Evolutionary conservation across 2,797 vertebrate species (phyloP), one percentile per base, ranked within the genome.

Genomic region (Xenopus petersii): DNA sequence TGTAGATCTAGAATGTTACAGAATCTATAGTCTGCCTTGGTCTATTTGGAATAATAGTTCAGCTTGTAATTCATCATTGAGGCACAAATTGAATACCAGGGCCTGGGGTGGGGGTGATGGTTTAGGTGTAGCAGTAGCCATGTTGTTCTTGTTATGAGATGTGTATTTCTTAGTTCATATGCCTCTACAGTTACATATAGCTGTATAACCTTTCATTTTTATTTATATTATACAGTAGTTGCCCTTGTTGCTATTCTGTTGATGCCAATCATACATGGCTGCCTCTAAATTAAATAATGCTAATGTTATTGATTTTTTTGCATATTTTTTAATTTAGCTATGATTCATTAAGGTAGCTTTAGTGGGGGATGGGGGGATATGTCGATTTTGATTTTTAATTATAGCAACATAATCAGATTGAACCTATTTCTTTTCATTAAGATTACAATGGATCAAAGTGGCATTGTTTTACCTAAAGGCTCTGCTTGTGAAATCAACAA

Each of bases 391-490:
- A 65, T 36, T 36, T 73, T 73, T 59, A 65, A 70, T 70, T 69
- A 65, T 65, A 26, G n/a, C 60, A 42, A 65, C 61, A 79, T 74
- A 74, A 79, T 74, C 66, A 73, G 62, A 74, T 60, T 70, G 61
- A 60, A 55, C 67, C 72, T 78, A 36, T 61, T 68, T 65, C 66
- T 70, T 70, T 56, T 4, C 30, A 64, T 74, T 79, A 65, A 65
- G 66, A 74, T 67, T 70, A 70, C 71, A 65, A 79, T 79, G 76
- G 76, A 79, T 79, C 76, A 79, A 70, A 74, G 76, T 60, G 2
- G 46, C 67, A 74, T 74, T 74, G 71, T 74, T 79, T 59, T 70
- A 74, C 71, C 76, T 79, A 66, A 74, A 79, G 76, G 71, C 76
- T 64, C 21, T 30, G 49, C 71, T 60, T 60, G 71, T 74, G 76